These are phyloP conservation scores for Diuraphis noxia DNA, from an alignment of 1,140 invertebrate species.

Conservation along the genomic window DNA sequence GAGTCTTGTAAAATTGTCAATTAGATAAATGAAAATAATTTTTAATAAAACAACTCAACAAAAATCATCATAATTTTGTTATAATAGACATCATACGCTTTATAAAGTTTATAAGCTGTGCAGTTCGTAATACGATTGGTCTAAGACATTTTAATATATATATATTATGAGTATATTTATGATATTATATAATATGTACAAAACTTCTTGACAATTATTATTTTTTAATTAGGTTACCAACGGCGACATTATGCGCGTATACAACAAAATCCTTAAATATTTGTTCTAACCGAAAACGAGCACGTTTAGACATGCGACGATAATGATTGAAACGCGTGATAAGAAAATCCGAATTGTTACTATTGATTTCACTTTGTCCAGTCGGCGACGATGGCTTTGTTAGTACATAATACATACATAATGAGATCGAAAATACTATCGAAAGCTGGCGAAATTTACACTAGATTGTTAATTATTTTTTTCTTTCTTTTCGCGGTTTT, in stretches of 20 bases:
- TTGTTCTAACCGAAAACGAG: not conserved
- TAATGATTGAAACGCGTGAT: not conserved
- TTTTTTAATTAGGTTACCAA: not conserved
- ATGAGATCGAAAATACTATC: not conserved
- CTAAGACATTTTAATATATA: too few species aligned
- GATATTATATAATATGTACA: not conserved
- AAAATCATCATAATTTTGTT: too few species aligned
- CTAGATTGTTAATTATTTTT: not conserved
- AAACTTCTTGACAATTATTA: not conserved
- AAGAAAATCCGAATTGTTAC: not conserved
- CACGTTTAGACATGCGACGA: not conserved
- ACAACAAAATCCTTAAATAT: not conserved
- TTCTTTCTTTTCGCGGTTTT: not conserved
- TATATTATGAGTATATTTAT: too few species aligned
- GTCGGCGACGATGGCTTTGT: not conserved
- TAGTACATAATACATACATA: not conserved
- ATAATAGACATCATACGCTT: too few species aligned
- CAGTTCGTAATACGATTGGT: too few species aligned
- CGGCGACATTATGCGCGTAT: not conserved
- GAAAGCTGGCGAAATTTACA: not conserved
- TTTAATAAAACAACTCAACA: too few species aligned
- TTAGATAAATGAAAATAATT: too few species aligned
- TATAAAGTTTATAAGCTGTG: too few species aligned
- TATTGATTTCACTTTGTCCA: slow-evolving; percentile 7
- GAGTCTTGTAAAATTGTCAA: too few species aligned